These are phyloP conservation scores for Ecliptopera silaceata DNA, from an alignment of 2,888 invertebrate species.

Conservation along the genomic window DNA sequence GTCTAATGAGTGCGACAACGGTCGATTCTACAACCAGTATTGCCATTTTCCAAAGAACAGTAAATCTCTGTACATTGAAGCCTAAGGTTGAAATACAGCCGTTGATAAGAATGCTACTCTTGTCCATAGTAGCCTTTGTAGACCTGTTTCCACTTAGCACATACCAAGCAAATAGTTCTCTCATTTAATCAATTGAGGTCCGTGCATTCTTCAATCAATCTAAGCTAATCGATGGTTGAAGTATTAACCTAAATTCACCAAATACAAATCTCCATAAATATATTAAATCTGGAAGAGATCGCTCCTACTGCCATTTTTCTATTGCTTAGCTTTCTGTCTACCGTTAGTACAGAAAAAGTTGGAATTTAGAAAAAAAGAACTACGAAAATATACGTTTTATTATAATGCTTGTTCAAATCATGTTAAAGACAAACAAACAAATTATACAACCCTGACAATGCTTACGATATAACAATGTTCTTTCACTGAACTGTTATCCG, in stretches of 20 bases:
- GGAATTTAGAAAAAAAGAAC: too few species aligned
- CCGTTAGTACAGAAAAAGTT: too few species aligned
- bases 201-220: conserved; percentile 3
- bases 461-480: conserved; percentile 17
- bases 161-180: background rate
- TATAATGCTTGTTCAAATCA: background rate
- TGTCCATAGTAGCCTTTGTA: conserved; percentile 6
- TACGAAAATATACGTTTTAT: too few species aligned
- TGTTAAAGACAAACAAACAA: conserved; percentile 13
- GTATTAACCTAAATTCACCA: too few species aligned
- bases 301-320: too few species aligned
- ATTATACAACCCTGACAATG: conserved; percentile 18
- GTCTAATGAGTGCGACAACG: background rate
- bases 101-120: conserved; percentile 15
- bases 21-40: conserved; percentile 5
- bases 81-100: conserved; percentile 21
- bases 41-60: conserved; percentile 15
- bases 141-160: conserved; percentile 11
- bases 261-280: too few species aligned
- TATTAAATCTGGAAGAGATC: too few species aligned
- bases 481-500: conserved; percentile 1
- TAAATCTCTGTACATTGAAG: conserved; percentile 18
- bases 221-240: background rate
- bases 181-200: background rate
- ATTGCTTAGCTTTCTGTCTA: too few species aligned